phyloP scores from a whole-genome alignment of 2,113 vertebrate species.

The Rutilus rutilus region DNA sequence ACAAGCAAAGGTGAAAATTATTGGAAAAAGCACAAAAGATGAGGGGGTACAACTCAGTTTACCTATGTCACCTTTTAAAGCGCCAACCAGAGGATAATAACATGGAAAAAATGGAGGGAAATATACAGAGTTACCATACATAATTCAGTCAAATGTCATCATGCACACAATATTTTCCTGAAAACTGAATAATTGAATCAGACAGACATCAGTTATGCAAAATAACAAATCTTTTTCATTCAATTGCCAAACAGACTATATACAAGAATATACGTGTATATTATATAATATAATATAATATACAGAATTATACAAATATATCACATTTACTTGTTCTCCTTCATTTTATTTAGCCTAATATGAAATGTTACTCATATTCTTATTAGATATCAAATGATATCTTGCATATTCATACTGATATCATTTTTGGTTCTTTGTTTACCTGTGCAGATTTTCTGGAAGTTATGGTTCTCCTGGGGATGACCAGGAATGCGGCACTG shows the following conservation, averaged over 20 bases:
- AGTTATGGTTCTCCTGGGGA: slow-evolving; percentile 88
- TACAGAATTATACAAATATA: too few species aligned
- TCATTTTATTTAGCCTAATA: neutral
- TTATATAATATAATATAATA: too few species aligned
- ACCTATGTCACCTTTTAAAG: slow-evolving; percentile 70
- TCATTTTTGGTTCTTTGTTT: slow-evolving; percentile 1
- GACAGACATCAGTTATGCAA: neutral
- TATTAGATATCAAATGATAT: neutral
- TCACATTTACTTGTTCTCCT: neutral
- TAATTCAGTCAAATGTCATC: neutral
- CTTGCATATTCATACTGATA: neutral
- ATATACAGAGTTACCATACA: slow-evolving; percentile 55
- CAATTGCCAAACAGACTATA: neutral
- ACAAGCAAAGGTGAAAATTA: neutral
- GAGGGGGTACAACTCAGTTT: slow-evolving; percentile 55
- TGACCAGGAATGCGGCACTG: slow-evolving; percentile 93
- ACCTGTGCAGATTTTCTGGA: slow-evolving; percentile 93
- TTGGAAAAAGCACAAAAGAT: slow-evolving; percentile 11
- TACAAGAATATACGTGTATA: too few species aligned
- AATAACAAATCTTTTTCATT: too few species aligned
- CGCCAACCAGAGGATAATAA: slow-evolving; percentile 60
- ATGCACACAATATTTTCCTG: neutral
- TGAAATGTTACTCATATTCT: neutral
- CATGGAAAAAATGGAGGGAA: slow-evolving; percentile 51
- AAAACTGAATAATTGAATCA: neutral